Evolutionary conservation across 2,888 invertebrate species (phyloP), one percentile per base, ranked within the genome.

Genomic region (Antheraea assamensis): DNA sequence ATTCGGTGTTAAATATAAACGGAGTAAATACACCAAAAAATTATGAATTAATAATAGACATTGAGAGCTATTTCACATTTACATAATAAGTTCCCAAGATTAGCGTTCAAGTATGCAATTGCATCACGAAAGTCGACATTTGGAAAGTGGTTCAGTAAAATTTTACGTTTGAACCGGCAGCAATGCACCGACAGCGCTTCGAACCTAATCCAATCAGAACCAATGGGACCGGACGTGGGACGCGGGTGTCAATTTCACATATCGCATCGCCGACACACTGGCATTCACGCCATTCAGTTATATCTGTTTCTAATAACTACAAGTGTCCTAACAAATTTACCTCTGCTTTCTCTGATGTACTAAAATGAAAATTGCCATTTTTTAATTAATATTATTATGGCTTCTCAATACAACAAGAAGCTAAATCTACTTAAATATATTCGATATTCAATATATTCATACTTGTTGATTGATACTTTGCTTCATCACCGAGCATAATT

Each of bases 71-170:
- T 85, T 81, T 82, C 77, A 81, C 84, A 92, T 92, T 90, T 92
- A 86, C 89, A 92, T 92, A 92, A 90, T 90, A 88, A 84, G 84
- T 85, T 82, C 81, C 77, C 81, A 82, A 83, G 82, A 79, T 82
- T 83, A 83, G 81, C 84, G 82, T 82, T 85, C 83, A 86, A 89
- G 88, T 89, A 87, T 89, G 90, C 90, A 89, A 89, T 92, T 85
- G 86, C 86, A 86, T 88, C 88, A 85, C 87, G 88, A 87, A 90
- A 91, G 88, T 87, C 88, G 87, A 87, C 88, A 88, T 90, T 92
- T 87, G 79, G 89, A 91, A 92, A 93, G 93, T 92, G 92, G 94
- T 93, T 93, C 93, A 92, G 93, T 94, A 93, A 93, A 94, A 93
- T 93, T 93, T 93, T 92, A 94, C 92, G 92, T 93, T 92, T 91